A percentile compares a stretch with the other conserved stretches of the same genome.
Evolutionary conservation across 1,140 invertebrate genomes (phyloP).

Genomic region (Eumeta japonica): DNA sequence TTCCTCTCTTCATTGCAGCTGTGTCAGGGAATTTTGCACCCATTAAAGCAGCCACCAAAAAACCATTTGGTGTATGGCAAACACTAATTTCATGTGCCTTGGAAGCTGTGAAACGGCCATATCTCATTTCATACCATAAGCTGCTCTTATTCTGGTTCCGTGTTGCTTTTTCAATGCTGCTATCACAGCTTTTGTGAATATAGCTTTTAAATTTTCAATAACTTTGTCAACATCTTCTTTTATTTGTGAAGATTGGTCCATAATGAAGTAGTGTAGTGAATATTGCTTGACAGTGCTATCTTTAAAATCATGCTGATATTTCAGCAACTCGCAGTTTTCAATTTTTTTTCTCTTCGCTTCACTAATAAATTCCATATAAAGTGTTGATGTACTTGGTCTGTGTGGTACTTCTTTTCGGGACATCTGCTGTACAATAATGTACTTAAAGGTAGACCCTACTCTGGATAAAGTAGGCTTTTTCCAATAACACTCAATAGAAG

Average conservation of each 20-base stretch:
- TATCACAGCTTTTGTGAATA: no score
- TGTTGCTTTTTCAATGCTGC: background rate
- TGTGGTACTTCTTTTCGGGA: constrained; percentile 9
- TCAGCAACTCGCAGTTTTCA: no score
- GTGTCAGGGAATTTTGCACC: constrained; percentile 1
- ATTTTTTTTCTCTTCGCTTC: constrained; percentile 15
- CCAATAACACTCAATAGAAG: constrained; percentile 30
- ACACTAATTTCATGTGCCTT: constrained; percentile 22
- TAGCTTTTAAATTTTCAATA: no score
- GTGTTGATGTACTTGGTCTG: no score
- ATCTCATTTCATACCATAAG: constrained; percentile 8
- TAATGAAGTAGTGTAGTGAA: no score
- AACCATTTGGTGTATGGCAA: constrained; percentile 23
- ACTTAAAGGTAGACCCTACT: no score
- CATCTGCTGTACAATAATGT: no score
- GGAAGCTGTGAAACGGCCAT: constrained; percentile 11
- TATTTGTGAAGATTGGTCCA: no score
- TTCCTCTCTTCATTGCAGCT: no score
- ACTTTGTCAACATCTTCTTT: background rate
- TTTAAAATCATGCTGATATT: no score
- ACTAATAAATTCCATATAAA: constrained; percentile 11
- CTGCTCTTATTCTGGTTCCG: background rate
- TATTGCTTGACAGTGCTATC: no score
- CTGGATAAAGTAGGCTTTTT: no score
- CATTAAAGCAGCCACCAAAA: constrained; percentile 20